phyloP scores from a whole-genome alignment of 1,140 invertebrate species.

The Heliothis subflexa region DNA sequence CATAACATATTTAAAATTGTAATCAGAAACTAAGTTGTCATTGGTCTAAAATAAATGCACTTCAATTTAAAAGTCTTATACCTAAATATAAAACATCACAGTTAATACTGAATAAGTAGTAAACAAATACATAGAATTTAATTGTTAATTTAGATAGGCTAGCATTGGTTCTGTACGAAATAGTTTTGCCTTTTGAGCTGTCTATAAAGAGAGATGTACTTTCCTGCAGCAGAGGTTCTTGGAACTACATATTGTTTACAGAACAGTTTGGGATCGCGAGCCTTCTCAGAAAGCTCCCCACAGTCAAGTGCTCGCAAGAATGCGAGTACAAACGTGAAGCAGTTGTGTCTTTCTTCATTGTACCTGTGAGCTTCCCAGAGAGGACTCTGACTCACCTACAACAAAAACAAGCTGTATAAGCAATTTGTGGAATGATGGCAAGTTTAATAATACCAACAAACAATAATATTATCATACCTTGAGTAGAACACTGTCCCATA shows the following conservation, averaged over 20 bases:
- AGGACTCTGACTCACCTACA: conserved; percentile 87
- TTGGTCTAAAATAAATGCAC: conserved; percentile 83
- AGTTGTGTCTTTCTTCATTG: conserved; percentile 91
- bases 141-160: conserved; percentile 52
- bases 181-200: conserved; percentile 87
- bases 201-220: conserved; percentile 93
- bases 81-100: conserved; percentile 81
- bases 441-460: not conserved
- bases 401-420: conserved; percentile 50
- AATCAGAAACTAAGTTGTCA: conserved; percentile 54
- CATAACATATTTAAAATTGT: conserved; percentile 38
- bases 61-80: conserved; percentile 71
- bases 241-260: conserved; percentile 93
- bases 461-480: conserved; percentile 77
- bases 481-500: conserved; percentile 91
- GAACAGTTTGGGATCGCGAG: conserved; percentile 88
- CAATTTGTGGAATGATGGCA: not conserved
- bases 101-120: conserved; percentile 81
- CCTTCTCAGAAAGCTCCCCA: conserved; percentile 88
- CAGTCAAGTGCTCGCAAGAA: conserved; percentile 90
- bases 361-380: conserved; percentile 90
- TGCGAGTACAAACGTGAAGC: conserved; percentile 92
- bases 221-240: conserved; percentile 90
- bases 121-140: conserved; percentile 68
- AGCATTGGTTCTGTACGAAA: conserved; percentile 83